Evolutionary conservation across 2,797 vertebrate species (phyloP), one percentile per base, ranked within the genome.

Genomic region (Fistularia tabacaria): DNA sequence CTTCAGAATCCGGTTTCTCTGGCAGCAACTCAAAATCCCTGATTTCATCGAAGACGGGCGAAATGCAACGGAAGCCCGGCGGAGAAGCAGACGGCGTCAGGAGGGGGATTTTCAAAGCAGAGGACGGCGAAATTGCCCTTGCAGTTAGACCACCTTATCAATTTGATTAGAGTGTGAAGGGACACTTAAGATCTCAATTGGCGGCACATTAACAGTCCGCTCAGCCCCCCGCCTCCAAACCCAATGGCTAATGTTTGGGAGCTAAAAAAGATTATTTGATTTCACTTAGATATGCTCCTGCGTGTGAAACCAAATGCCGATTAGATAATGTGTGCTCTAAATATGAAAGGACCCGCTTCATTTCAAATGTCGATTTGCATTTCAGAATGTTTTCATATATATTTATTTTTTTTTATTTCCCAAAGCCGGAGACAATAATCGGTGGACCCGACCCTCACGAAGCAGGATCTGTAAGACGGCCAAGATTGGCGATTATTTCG

Each of bases 141-240:
- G 81, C 72, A 65, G 74, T 66, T 55, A 64, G 76, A 85, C 70
- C 76, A 75, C 77, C 84, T 85, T 85, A 87, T 90, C 85, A 86
- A 85, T 90, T 81, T 88, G 80, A 90, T 90, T 89, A 88, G 76
- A 83, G 79, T 85, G 87, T 86, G 85, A 88, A 86, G 86, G 85
- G 85, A 86, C 83, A 87, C 81, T 90, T 85, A 90, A 84, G 80
- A 86, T 85, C 82, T 87, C 78, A 83, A 87, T 87, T 82, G 85
- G 64, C 59, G 37, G 71, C 75, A 48, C 69, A 85, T 88, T 84
- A 86, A 73, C 54, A 82, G 85, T 81, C 81, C 43, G 64, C 79
- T 79, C 76, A 80, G 71, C 66, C 77, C 60, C 74, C 52, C 38
- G 70, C 75, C 63, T 59, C 50, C 64, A 59, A 85, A 79, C 81